Evolutionary conservation across 2,888 invertebrate genomes (phyloP).

Genomic region (Nephrotoma guestfalica): DNA sequence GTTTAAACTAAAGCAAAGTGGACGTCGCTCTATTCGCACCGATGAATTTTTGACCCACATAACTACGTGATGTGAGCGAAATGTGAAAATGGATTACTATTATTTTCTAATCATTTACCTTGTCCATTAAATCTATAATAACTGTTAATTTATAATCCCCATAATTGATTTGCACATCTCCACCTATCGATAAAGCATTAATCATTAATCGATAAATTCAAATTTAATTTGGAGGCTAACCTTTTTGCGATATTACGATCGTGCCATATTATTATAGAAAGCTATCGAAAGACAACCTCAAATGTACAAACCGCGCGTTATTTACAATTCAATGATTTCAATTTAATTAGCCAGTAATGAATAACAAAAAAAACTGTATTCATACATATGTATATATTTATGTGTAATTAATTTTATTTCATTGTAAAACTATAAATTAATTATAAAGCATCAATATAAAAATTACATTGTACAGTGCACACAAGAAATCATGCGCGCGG

Average conservation of each 20-base stretch:
- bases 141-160: neutral
- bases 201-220: neutral
- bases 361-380: neutral
- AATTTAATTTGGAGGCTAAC: neutral
- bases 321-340: neutral
- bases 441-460: neutral
- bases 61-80: too few species aligned
- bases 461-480: neutral
- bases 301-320: neutral
- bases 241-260: neutral
- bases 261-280: neutral
- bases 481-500: neutral
- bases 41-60: too few species aligned
- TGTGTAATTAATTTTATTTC: neutral
- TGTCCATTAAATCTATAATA: neutral
- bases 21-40: too few species aligned
- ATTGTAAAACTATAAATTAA: neutral
- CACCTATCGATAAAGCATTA: neutral
- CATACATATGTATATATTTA: neutral
- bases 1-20: too few species aligned
- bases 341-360: neutral
- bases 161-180: neutral
- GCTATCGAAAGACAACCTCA: neutral
- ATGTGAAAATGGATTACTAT: neutral
- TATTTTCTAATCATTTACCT: neutral